Base-by-base conservation (phyloP, 2,888 invertebrate genomes). In the Ypsolopha scabrella region DNA sequence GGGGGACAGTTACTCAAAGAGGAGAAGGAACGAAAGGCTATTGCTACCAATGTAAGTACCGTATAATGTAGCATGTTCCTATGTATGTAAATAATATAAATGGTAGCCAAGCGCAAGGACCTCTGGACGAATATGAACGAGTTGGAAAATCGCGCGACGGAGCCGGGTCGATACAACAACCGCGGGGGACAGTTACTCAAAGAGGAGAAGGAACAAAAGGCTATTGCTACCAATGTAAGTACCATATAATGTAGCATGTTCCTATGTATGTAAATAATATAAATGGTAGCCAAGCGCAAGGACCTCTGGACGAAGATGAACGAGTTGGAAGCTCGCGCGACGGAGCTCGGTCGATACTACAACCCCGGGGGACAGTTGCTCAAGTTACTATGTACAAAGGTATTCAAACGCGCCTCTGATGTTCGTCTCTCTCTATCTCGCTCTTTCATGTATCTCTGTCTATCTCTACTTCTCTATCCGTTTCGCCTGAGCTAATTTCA, bases 291-390 rank as follows among this genome's bases (percentile, higher is more conserved):
- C 10, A 90, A 91, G 53, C 89, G 94, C 47, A 88, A 91, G 55
- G 80, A 89, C 38, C 80, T 94, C 1, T 96, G 94, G 92, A 78
- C 89, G 24, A 91, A 93, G 64, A 92, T 93, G 90, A 81, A 89
- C 2, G 92, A 93, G 54, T 73, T 96, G 48, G 94, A 96, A 58
- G 89, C 89, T 14, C 89, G 91, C 50, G 92, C 93, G 0, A 88
- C 89, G n/a, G 93, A 94, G 63, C 94, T 94, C 0, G 92, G 93
- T 57, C 89, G 97, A 0, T 95, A 92, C 67, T 92, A 94, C 60
- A 96, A 97, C 74, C 89, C 97, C 39, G 96, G 97, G 0, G 96
- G 97, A 0, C 93, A 94, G 58, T 79, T 97, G 6, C 77, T 97
- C 1, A 89, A 90, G 51, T n/a, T n/a, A n/a, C n/a, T n/a, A n/a